Evolutionary conservation across 2,888 invertebrate species (phyloP).

Genomic region (Rhorus exstirpatorius): DNA sequence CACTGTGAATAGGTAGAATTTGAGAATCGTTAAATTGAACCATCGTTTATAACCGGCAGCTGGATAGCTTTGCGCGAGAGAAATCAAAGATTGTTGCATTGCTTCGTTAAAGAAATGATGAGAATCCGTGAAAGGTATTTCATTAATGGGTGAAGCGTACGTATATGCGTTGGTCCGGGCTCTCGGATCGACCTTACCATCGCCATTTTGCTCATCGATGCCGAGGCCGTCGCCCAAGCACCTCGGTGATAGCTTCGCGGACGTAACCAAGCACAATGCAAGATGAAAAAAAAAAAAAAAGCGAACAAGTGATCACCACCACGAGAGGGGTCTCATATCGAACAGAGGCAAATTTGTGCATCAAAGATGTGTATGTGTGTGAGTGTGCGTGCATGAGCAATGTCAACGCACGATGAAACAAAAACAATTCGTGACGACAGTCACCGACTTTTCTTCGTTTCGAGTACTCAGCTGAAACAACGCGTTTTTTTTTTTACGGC

Average conservation of each 20-base stretch:
- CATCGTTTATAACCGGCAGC: slow-evolving; percentile 71
- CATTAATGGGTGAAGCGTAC: slow-evolving; percentile 58
- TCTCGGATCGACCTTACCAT: slow-evolving; percentile 68
- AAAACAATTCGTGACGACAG: slow-evolving; percentile 34
- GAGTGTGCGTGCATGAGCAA: slow-evolving; percentile 16
- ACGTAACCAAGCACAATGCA: slow-evolving; percentile 47
- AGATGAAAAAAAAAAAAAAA: slow-evolving; percentile 50
- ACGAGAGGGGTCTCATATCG: slow-evolving; percentile 22
- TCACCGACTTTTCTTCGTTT: slow-evolving; percentile 23
- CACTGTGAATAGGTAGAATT: background rate
- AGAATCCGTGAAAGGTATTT: slow-evolving; percentile 49
- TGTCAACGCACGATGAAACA: slow-evolving; percentile 12
- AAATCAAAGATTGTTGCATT: slow-evolving; percentile 35
- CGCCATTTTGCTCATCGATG: slow-evolving; percentile 72
- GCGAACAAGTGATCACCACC: slow-evolving; percentile 55
- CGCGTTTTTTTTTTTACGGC: slow-evolving; percentile 35
- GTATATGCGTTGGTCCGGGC: slow-evolving; percentile 69
- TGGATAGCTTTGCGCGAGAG: slow-evolving; percentile 23
- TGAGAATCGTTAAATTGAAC: slow-evolving; percentile 43
- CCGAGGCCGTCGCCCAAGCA: slow-evolving; percentile 66
- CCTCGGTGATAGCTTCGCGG: slow-evolving; percentile 33
- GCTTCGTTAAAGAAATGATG: slow-evolving; percentile 62
- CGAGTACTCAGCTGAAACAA: slow-evolving; percentile 36
- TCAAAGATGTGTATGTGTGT: background rate
- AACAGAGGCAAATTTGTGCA: slow-evolving; percentile 35